A percentile compares a stretch with the other conserved stretches of the same genome.
Evolutionary conservation across 1,140 invertebrate genomes (phyloP).

Genomic region (Hyposmocoma kahamanoa): DNA sequence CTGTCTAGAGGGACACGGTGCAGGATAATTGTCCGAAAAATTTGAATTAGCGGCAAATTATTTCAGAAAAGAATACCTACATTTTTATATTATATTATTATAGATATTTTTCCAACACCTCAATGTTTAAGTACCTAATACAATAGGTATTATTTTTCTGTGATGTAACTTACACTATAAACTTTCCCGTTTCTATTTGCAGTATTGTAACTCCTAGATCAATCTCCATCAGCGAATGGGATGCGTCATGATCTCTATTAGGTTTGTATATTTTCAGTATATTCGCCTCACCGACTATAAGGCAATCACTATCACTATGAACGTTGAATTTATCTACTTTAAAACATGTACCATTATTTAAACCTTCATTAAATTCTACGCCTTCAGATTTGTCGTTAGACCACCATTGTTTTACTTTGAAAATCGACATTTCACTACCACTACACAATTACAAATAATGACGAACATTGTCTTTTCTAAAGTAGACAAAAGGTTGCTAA

Average conservation of each 20-base stretch:
- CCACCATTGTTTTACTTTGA: constrained; percentile 63
- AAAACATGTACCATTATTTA: constrained; percentile 39
- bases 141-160: too few species aligned
- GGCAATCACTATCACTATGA: constrained; percentile 50
- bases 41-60: too few species aligned
- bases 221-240: constrained; percentile 39
- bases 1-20: too few species aligned
- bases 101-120: too few species aligned
- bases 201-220: constrained; percentile 40
- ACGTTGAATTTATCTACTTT: constrained; percentile 59
- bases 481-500: too few species aligned
- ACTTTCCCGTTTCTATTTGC: constrained; percentile 59
- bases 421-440: constrained; percentile 48
- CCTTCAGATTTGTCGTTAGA: constrained; percentile 45
- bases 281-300: constrained; percentile 41
- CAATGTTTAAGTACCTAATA: too few species aligned
- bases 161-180: constrained; percentile 53
- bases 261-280: constrained; percentile 55
- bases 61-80: too few species aligned
- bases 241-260: constrained; percentile 22
- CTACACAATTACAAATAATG: too few species aligned
- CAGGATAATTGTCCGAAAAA: too few species aligned
- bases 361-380: constrained; percentile 23
- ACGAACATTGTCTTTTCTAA: too few species aligned
- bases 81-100: too few species aligned